These are phyloP conservation scores for Patella vulgata DNA, from an alignment of 1,140 invertebrate species.

Conservation along the genomic window DNA sequence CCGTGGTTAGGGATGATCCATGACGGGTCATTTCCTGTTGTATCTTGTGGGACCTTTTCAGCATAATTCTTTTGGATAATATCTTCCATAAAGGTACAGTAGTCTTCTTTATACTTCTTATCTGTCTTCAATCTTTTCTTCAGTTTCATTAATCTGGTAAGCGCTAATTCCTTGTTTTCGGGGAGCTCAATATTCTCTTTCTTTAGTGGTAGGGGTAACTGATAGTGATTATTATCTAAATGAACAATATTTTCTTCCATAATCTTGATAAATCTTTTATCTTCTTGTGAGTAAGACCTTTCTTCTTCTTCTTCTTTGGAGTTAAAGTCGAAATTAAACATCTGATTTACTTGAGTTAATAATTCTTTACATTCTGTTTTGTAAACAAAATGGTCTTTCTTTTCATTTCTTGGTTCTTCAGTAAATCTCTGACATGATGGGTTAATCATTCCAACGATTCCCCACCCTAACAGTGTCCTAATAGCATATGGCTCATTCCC, in stretches of 20 bases:
- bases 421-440: background rate
- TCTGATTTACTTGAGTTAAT: background rate
- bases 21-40: background rate
- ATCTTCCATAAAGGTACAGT: background rate
- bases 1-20: conserved; percentile 35
- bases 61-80: conserved; percentile 14
- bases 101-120: conserved; percentile 1
- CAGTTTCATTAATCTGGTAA: background rate
- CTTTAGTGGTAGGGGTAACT: conserved; percentile 3
- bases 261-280: background rate
- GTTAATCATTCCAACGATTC: too few relatives aligned
- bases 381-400: background rate
- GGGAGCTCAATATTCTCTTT: background rate
- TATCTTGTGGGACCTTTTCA: conserved; percentile 16
- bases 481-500: conserved; percentile 2
- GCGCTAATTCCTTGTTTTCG: background rate
- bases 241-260: background rate
- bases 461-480: background rate
- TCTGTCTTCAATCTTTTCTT: background rate
- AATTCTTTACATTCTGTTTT: background rate
- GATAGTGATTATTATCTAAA: background rate
- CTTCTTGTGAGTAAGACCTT: conserved; percentile 3
- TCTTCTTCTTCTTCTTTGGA: conserved; percentile 2
- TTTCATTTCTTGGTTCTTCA: background rate
- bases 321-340: background rate